Percentiles rank a stretch among this genome's conserved stretches.
These are phyloP conservation scores for Oreochromis mossambicus DNA, from an alignment of 2,797 vertebrate genomes.

Conservation along the genomic window DNA sequence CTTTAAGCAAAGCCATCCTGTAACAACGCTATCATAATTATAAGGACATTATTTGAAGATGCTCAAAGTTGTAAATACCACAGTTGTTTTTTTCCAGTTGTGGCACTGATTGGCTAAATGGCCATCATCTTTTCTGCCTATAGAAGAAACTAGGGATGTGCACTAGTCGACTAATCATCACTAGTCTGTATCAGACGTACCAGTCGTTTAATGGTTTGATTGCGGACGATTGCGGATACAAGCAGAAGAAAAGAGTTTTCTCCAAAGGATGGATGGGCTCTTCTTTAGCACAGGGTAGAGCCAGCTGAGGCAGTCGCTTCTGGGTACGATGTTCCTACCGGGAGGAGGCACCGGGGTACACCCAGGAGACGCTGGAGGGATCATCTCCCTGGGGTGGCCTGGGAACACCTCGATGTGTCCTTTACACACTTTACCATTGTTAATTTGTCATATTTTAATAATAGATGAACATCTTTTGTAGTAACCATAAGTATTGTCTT, in stretches of 20 bases:
- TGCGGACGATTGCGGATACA: not conserved
- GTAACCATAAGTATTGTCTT: not conserved
- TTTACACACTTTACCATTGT: not conserved
- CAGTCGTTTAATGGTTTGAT: not conserved
- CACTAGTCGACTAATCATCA: not conserved
- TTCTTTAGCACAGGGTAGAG: not conserved
- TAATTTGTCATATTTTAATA: not conserved
- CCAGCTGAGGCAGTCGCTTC: not conserved
- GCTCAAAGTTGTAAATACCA: not conserved
- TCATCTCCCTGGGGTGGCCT: not conserved
- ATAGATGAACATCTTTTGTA: not conserved
- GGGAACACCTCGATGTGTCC: not conserved
- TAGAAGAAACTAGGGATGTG: not conserved
- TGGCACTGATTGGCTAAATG: not conserved
- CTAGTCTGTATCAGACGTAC: not conserved
- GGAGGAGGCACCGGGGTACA: not conserved
- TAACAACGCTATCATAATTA: not conserved
- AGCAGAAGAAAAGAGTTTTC: not conserved
- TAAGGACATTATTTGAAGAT: not conserved
- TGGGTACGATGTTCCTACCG: not conserved
- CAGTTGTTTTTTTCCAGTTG: not conserved
- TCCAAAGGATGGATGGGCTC: not conserved
- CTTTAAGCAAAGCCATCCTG: not conserved
- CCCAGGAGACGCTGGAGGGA: not conserved
- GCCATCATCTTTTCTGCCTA: not conserved